Evolutionary conservation across 2,888 invertebrate species (phyloP).

Genomic region (Agonopterix heracliana): DNA sequence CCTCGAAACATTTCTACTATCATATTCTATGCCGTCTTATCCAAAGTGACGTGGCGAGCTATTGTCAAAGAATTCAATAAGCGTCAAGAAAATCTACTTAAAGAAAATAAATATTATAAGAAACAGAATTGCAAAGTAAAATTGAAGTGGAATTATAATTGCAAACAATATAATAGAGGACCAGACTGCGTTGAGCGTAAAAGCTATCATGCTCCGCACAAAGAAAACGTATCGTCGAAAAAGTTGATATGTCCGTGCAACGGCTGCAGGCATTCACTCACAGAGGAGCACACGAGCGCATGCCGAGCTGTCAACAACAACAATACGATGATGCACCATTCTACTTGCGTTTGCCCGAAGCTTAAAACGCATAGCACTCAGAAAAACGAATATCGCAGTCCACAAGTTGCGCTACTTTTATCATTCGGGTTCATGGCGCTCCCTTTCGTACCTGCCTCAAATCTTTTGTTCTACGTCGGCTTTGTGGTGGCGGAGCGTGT

Average conservation of each 20-base stretch:
- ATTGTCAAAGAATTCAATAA: constrained; percentile 54
- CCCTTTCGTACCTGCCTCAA: constrained; percentile 96
- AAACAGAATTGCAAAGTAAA: constrained; percentile 60
- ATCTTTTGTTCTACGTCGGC: constrained; percentile 97
- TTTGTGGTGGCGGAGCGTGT: constrained; percentile 98
- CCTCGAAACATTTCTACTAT: constrained; percentile 85
- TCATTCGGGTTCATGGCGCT: constrained; percentile 87
- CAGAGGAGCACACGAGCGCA: constrained; percentile 80
- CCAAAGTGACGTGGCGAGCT: constrained; percentile 59
- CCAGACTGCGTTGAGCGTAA: constrained; percentile 61
- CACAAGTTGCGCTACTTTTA: constrained; percentile 71
- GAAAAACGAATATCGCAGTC: constrained; percentile 50
- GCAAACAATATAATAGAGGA: constrained; percentile 56
- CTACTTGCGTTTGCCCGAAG: constrained; percentile 65
- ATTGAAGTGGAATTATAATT: constrained; percentile 63
- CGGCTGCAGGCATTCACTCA: constrained; percentile 80
- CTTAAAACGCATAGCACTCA: constrained; percentile 40
- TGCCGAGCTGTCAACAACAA: constrained; percentile 85
- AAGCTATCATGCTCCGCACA: constrained; percentile 51
- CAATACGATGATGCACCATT: constrained; percentile 76
- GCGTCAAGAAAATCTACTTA: constrained; percentile 42
- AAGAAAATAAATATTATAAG: constrained; percentile 57
- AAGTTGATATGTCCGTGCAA: constrained; percentile 75
- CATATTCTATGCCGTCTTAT: constrained; percentile 81
- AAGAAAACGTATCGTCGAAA: constrained; percentile 54